Base-by-base conservation (phyloP, 30 jellyfish, hydroid and myxozoan genomes). In the Catostylus mosaicus region DNA sequence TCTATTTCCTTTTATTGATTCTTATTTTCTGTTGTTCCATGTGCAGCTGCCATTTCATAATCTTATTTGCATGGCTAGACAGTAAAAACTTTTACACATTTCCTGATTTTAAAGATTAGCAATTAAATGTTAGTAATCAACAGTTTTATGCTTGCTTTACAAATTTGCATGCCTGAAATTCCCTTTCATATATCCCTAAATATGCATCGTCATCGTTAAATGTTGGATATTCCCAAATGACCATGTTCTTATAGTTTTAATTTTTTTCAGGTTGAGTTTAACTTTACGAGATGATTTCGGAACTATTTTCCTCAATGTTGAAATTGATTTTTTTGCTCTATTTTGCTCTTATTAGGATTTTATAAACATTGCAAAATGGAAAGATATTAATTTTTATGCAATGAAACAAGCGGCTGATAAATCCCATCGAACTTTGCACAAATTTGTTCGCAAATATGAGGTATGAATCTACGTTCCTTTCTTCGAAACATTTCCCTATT, bases 331-430 rank as follows among this genome's bases (percentile, higher is more conserved):
- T n/a, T n/a, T n/a, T n/a, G n/a, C n/a, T n/a, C n/a, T n/a, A n/a
- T n/a, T 26, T 72, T 84, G 46, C 45, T 56, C 52, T 43, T 47
- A 43, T 19, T 29, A 94, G 99, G 99, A 94, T 67, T 94, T 62
- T 73, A 97, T 94, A 48, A 89, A 94, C 71, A 89, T 94, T 19
- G 96, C 96, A 30, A 83, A 91, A 77, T 94, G 99, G 99, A 94
- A 85, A 30, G 97, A 88, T 43, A 84, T 94, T 0, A 94, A 94
- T 47, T 94, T 60, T 32, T 94, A 82, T 59, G 97, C 99, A 26
- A 66, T 94, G 92, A 87, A 87, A 51, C 83, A 74, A 80, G 92
- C 97, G 19, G 86, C 90, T 29, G 96, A 89, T 14, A 94, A 94
- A 66, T 78, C 99, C 0, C 99, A 94, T 52, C 90, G 97, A 18